These are phyloP conservation scores for Echinops telfairi DNA, from an alignment of 2,113 vertebrate genomes.

Conservation along the genomic window DNA sequence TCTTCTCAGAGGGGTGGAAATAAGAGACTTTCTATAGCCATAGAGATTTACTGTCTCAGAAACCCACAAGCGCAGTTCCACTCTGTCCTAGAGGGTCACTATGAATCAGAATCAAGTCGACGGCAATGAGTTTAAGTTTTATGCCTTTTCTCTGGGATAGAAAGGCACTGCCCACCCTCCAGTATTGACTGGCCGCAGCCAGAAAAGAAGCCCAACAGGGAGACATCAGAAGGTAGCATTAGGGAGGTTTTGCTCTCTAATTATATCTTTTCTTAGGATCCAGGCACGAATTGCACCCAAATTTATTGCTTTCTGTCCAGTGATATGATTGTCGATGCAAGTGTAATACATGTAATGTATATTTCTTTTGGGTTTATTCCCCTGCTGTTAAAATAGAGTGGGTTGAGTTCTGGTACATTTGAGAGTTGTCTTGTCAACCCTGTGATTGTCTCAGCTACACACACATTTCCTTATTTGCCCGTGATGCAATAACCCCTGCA, in stretches of 20 bases:
- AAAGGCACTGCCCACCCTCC: background rate
- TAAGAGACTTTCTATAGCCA: no score
- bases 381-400: constrained; percentile 19
- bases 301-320: background rate
- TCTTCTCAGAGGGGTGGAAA: background rate
- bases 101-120: no score
- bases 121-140: no score
- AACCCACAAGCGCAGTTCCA: no score
- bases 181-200: no score
- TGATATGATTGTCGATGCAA: background rate
- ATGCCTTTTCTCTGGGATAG: background rate
- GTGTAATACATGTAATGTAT: no score
- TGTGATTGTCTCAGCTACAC: background rate
- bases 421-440: background rate
- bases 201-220: background rate
- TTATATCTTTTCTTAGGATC: background rate
- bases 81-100: no score
- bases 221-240: background rate
- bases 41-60: no score
- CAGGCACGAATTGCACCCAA: background rate
- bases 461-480: constrained; percentile 41
- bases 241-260: background rate
- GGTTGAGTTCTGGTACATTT: background rate
- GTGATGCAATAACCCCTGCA: constrained; percentile 32
- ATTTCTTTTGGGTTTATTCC: background rate